Conservation (phyloP, 2,888 invertebrate species). For the Lochmaea capreae region DNA sequence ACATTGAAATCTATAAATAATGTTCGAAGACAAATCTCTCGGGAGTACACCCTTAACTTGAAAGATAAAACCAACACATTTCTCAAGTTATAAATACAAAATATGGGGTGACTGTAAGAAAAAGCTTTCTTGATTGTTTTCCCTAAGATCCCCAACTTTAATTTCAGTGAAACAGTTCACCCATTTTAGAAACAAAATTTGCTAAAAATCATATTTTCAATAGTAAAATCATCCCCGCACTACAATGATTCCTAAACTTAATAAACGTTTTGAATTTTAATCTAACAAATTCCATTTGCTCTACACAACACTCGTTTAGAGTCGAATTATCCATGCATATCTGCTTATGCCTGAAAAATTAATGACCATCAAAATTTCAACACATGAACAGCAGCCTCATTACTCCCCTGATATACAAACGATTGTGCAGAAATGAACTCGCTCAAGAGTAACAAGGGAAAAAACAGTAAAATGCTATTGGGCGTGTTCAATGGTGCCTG, state of each 20-base stretch:
- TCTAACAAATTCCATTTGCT: conserved; percentile 7
- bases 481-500: too few species aligned
- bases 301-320: not conserved
- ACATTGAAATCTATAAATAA: too few species aligned
- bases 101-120: too few species aligned
- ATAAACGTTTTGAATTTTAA: conserved; percentile 13
- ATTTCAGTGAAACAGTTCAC: too few species aligned
- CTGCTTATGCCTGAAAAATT: conserved; percentile 34
- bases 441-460: not conserved
- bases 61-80: too few species aligned
- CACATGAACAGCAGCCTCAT: conserved; percentile 32
- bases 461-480: not conserved
- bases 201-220: too few species aligned
- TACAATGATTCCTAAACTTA: not conserved
- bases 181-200: too few species aligned
- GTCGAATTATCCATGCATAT: conserved; percentile 17
- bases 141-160: too few species aligned
- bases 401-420: conserved; percentile 29
- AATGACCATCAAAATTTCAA: conserved; percentile 39
- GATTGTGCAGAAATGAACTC: conserved; percentile 12
- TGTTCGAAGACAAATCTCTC: too few species aligned
- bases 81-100: too few species aligned
- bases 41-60: too few species aligned
- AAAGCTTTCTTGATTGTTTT: too few species aligned
- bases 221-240: not conserved